Conservation (phyloP, 2,888 invertebrate genomes). For the Griposia aprilina region DNA sequence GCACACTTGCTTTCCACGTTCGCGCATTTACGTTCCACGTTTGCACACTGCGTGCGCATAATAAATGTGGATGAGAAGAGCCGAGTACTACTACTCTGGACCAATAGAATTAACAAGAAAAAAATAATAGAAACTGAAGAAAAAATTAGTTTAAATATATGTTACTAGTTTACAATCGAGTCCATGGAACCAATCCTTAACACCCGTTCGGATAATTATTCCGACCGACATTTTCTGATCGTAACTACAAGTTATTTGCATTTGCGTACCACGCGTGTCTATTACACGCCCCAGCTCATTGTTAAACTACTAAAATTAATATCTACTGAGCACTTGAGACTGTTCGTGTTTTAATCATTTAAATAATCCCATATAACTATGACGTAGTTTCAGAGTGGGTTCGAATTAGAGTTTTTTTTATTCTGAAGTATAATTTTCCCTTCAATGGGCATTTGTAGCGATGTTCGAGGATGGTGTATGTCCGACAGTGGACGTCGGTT, state of each 20-base stretch:
- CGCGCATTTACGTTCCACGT: too few relatives aligned
- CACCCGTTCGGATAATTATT: slow-evolving; percentile 36
- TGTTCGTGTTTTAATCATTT: slow-evolving; percentile 45
- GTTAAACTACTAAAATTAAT: slow-evolving; percentile 59
- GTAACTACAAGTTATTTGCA: slow-evolving; percentile 60
- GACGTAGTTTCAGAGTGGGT: slow-evolving; percentile 22
- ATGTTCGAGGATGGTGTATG: neutral
- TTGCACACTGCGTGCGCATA: too few relatives aligned
- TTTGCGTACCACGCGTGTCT: slow-evolving; percentile 57
- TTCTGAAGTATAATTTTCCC: slow-evolving; percentile 25
- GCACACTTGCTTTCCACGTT: too few relatives aligned
- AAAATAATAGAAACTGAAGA: neutral
- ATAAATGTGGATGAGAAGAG: too few relatives aligned
- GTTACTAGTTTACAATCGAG: neutral
- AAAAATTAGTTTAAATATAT: neutral
- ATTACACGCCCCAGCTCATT: slow-evolving; percentile 47
- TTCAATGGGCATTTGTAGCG: neutral
- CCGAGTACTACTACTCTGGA: too few relatives aligned
- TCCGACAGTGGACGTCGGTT: too few relatives aligned
- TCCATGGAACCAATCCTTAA: slow-evolving; percentile 33
- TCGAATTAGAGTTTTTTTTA: slow-evolving; percentile 34
- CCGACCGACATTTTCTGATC: slow-evolving; percentile 53
- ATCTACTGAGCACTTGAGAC: slow-evolving; percentile 36
- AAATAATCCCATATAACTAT: slow-evolving; percentile 49
- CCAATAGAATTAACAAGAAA: neutral